Evolutionary conservation across 2,113 vertebrate species (phyloP).

Genomic region (Heterocephalus glaber): DNA sequence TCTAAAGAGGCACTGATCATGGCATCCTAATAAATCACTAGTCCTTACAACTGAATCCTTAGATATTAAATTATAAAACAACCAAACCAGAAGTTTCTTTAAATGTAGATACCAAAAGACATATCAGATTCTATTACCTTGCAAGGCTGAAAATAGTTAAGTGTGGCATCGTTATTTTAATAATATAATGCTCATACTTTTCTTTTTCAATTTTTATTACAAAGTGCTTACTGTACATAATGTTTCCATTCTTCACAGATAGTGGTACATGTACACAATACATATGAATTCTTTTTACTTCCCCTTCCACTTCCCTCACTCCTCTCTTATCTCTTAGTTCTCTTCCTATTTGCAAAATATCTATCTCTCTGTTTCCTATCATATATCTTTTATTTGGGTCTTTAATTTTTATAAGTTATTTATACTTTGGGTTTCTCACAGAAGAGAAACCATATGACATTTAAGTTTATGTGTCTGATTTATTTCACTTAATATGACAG

Average conservation of each 20-base stretch:
- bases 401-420: not conserved
- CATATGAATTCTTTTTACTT: not conserved
- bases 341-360: not conserved
- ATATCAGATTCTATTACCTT: not conserved
- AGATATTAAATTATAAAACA: not conserved
- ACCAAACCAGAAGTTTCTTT: not conserved
- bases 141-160: not conserved
- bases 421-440: not conserved
- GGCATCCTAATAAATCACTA: no score
- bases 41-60: rapidly evolving
- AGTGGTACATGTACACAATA: not conserved
- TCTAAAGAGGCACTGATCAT: not conserved
- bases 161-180: not conserved
- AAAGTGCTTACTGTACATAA: not conserved
- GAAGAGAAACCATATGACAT: not conserved
- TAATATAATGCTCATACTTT: not conserved
- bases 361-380: not conserved
- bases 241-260: not conserved
- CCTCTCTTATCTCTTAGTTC: not conserved
- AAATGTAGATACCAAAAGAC: not conserved
- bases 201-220: not conserved
- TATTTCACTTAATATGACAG: not conserved
- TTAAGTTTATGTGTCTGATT: not conserved
- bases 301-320: not conserved
- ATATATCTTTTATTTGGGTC: not conserved